Conservation (phyloP, 2,888 invertebrate species). For the Zaprionus bogoriensis region DNA sequence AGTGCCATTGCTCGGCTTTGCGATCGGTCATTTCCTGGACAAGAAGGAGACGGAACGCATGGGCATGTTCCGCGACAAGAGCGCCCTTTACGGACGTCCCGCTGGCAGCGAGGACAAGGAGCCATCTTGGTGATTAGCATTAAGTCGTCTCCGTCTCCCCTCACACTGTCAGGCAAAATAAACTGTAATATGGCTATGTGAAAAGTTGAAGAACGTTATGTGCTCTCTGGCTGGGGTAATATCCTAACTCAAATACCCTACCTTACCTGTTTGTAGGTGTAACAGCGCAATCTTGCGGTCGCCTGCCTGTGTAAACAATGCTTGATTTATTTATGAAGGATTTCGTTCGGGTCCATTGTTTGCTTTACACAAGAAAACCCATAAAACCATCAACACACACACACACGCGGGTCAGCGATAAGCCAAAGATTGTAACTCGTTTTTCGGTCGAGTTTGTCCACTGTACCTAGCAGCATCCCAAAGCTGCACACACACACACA, state of each 20-base stretch:
- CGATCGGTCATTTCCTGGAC: conserved; percentile 87
- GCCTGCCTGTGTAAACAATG: conserved; percentile 34
- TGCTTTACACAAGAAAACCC: conserved; percentile 54
- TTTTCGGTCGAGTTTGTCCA: conserved; percentile 34
- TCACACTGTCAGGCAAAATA: conserved; percentile 51
- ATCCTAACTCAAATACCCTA: too few relatives aligned
- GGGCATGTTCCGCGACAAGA: conserved; percentile 90
- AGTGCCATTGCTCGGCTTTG: conserved; percentile 85
- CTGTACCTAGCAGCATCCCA: conserved; percentile 6
- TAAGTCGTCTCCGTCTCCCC: conserved; percentile 16
- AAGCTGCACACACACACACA: neutral
- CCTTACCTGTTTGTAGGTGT: neutral
- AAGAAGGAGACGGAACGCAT: conserved; percentile 88
- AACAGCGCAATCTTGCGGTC: conserved; percentile 38
- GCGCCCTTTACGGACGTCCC: conserved; percentile 88
- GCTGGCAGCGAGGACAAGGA: conserved; percentile 86
- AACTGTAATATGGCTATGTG: conserved; percentile 53
- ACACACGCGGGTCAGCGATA: conserved; percentile 51
- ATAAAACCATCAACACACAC: conserved; percentile 68
- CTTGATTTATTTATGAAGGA: conserved; percentile 68
- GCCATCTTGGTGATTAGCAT: conserved; percentile 87
- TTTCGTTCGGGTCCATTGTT: conserved; percentile 60
- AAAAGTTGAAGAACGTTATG: conserved; percentile 19
- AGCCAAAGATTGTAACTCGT: conserved; percentile 62
- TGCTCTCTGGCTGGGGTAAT: too few relatives aligned